A percentile compares a stretch with the other conserved stretches of the same genome.
These are phyloP conservation scores for Tyria jacobaeae DNA, from an alignment of 2,888 invertebrate genomes.

Conservation along the genomic window DNA sequence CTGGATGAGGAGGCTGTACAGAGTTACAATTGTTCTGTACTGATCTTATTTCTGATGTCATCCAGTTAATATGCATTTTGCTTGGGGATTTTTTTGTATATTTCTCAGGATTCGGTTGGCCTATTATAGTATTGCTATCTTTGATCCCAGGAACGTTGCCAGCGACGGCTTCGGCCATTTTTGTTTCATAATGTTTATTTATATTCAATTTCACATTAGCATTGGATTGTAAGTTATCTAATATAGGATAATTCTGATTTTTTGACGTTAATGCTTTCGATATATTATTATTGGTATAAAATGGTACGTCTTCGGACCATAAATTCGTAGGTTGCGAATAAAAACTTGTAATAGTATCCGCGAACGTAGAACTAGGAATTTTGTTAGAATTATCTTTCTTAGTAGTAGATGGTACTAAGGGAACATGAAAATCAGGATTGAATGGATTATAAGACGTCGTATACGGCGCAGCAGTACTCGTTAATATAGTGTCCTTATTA, in stretches of 20 bases:
- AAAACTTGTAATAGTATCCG: constrained; percentile 77
- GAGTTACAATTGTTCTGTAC: constrained; percentile 72
- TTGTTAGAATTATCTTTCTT: constrained; percentile 74
- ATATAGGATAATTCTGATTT: constrained; percentile 69
- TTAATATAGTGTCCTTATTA: constrained; percentile 75
- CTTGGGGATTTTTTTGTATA: constrained; percentile 79
- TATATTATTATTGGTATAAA: constrained; percentile 72
- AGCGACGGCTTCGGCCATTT: constrained; percentile 56
- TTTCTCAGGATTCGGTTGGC: no score
- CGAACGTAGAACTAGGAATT: constrained; percentile 69
- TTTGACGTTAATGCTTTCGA: constrained; percentile 67
- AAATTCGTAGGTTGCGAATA: constrained; percentile 78
- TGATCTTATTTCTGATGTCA: constrained; percentile 81
- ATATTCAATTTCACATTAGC: constrained; percentile 59
- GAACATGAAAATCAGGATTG: constrained; percentile 81
- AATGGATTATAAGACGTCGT: constrained; percentile 79
- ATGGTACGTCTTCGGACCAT: constrained; percentile 80
- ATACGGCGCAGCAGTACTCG: constrained; percentile 69
- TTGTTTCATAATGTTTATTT: constrained; percentile 70
- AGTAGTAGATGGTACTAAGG: constrained; percentile 69
- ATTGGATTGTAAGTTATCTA: constrained; percentile 63
- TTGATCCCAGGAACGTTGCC: constrained; percentile 59
- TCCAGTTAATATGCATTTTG: constrained; percentile 84
- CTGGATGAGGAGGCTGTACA: constrained; percentile 50
- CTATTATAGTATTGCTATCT: constrained; percentile 55